Base-by-base conservation (phyloP, 2,888 invertebrate genomes). In the Aethes cnicana region DNA sequence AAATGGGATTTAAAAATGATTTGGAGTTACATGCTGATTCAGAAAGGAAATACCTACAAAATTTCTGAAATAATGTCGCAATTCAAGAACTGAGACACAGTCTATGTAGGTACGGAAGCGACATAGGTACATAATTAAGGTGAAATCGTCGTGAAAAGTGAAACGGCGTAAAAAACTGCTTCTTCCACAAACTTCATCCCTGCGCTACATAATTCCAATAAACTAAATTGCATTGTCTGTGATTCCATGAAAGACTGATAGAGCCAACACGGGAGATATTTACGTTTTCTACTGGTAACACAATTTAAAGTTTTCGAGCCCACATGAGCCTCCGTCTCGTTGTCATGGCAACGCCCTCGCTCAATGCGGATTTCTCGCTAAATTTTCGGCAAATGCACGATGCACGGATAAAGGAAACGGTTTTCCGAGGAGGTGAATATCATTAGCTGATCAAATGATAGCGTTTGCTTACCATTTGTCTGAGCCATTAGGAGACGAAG, bases 281-380 rank as follows among this genome's bases (percentile, higher is more conserved):
- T 80, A 72, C 74, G 74, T 79, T 77, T 67, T 2, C 17, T 43
- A 67, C 63, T 73, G 75, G 78, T 82, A 87, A 87, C 84, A 81
- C 85, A 87, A 87, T 88, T 89, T 87, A 88, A 88, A 88, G 85
- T 86, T 84, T 82, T 77, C 72, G 72, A 79, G 76, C 81, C 81
- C 87, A 87, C 84, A 86, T 85, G 85, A 84, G 84, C 79, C 83
- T 84, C 58, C 69, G 76, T 72, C 78, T 75, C 68, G 87, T 89
- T 75, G 72, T 75, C 71, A 87, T 84, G 59, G 89, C 75, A 88
- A 89, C 88, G 64, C 88, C 89, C 89, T 79, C 67, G 54, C 48
- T 43, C 57, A 53, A 59, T 54, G 54, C 62, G 72, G 66, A 74
- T 72, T 72, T 72, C 66, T 71, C 68, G 73, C 78, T 70, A 77